Conservation (phyloP, 2,113 vertebrate species). For the Phalacrocorax carbo region DNA sequence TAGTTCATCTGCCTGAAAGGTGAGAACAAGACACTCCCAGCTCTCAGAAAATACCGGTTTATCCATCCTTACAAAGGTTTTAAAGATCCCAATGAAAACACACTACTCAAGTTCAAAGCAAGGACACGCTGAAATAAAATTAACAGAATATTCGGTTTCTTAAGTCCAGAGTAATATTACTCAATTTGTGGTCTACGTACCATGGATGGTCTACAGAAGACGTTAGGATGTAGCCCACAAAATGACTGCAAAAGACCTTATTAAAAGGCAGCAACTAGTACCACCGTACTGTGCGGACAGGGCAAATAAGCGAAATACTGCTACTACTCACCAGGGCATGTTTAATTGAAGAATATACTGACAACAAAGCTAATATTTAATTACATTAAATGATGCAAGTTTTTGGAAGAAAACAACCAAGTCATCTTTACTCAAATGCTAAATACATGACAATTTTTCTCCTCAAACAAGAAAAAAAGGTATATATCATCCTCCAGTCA, state of each 20-base stretch:
- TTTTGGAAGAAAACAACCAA: background rate
- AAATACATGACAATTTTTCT: background rate
- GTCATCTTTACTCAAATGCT: background rate
- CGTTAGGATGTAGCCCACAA: conserved; percentile 31
- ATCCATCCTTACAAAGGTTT: background rate
- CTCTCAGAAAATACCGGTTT: background rate
- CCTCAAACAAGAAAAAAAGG: background rate
- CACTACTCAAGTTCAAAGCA: background rate
- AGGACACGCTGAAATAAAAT: background rate
- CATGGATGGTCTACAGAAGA: background rate
- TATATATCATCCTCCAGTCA: background rate
- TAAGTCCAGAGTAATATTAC: conserved; percentile 7
- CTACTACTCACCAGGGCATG: background rate
- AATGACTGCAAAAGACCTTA: background rate
- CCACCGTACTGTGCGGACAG: background rate
- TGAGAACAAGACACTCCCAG: background rate
- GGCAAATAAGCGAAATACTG: background rate
- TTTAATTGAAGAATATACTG: background rate
- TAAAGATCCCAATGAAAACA: background rate
- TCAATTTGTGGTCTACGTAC: conserved; percentile 2
- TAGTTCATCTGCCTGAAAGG: background rate
- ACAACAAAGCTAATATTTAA: background rate
- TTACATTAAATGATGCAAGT: background rate
- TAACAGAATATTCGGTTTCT: conserved; percentile 27
- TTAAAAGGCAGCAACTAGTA: background rate